Evolutionary conservation across 1,140 invertebrate species (phyloP).

Genomic region (Neoseiulus cucumeris): DNA sequence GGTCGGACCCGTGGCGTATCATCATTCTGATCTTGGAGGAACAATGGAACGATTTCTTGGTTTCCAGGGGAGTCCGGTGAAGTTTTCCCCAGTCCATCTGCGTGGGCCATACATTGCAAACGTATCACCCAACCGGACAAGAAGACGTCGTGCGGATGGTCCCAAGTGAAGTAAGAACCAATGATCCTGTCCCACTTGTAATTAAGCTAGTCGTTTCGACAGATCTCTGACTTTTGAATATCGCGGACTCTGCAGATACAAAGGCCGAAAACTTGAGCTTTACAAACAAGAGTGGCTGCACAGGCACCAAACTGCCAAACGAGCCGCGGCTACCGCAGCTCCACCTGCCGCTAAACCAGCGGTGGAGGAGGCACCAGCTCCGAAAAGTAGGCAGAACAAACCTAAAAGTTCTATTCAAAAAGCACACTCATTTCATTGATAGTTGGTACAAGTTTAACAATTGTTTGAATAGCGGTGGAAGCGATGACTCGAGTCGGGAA

Average conservation of each 20-base stretch:
- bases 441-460: too few relatives aligned
- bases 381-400: too few relatives aligned
- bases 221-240: too few relatives aligned
- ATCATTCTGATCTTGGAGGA: too few relatives aligned
- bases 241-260: too few relatives aligned
- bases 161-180: slow-evolving; percentile 31
- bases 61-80: slow-evolving; percentile 48
- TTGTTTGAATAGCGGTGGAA: neutral
- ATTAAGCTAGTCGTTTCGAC: too few relatives aligned
- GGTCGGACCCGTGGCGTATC: too few relatives aligned
- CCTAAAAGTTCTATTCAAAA: too few relatives aligned
- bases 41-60: neutral
- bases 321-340: neutral
- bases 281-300: slow-evolving; percentile 65
- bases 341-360: neutral
- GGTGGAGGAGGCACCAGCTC: neutral
- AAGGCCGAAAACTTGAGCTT: slow-evolving; percentile 60
- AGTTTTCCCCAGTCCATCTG: slow-evolving; percentile 67
- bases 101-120: slow-evolving; percentile 78
- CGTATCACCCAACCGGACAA: slow-evolving; percentile 72
- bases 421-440: too few relatives aligned
- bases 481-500: slow-evolving; percentile 4
- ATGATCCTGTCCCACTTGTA: slow-evolving; percentile 11
- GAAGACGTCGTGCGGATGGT: slow-evolving; percentile 77
- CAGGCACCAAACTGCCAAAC: neutral